Base-by-base conservation (phyloP, 2,797 vertebrate species). In the Propithecus perrieri region DNA sequence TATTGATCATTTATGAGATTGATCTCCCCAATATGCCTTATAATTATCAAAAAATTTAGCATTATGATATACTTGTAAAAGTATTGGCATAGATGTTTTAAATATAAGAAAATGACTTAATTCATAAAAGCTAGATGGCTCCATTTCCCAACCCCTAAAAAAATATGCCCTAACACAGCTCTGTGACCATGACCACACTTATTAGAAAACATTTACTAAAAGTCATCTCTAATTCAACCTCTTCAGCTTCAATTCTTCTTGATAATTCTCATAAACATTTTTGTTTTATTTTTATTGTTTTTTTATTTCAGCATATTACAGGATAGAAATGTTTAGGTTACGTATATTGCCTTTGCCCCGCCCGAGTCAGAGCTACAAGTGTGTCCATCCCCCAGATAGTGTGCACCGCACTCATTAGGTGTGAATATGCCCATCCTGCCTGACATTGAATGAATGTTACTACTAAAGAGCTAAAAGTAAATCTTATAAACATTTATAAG, bases 201-300 rank as follows among this genome's bases (percentile, higher is more conserved):
- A 79, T 71, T 88, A 69, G 53, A 87, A 92, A 85, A 69, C 13
- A 15, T 74, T 81, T 83, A 78, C 33, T 80, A 46, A 92, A 96
- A 72, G 28, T 83, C 65, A 38, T 63, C 43, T 74, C 20, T 26
- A 48, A 20, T 90, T 88, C 35, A 85, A 50, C 28, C 35, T 30
- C 26, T 69, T 43, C 20, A 87, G 30, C 38, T 24, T 50, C 35
- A 41, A 0, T 78, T 83, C 30, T 92, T 96, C 53, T 92, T 61
- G 38, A 43, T 84, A 46, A 69, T 81, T 65, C 35, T 85, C 33
- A 35, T 86, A 65, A 84, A 53, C 43, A 69, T 79, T 72, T 89
- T 24, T 57, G 22, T 24, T 57, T 24, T 57, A 57, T 24, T 57
- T 57, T 57, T 53, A 53, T 57, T 50, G 41, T 41, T 41, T 22